phyloP scores from a whole-genome alignment of 1,140 invertebrate species.

The Lanistes nyassanus region DNA sequence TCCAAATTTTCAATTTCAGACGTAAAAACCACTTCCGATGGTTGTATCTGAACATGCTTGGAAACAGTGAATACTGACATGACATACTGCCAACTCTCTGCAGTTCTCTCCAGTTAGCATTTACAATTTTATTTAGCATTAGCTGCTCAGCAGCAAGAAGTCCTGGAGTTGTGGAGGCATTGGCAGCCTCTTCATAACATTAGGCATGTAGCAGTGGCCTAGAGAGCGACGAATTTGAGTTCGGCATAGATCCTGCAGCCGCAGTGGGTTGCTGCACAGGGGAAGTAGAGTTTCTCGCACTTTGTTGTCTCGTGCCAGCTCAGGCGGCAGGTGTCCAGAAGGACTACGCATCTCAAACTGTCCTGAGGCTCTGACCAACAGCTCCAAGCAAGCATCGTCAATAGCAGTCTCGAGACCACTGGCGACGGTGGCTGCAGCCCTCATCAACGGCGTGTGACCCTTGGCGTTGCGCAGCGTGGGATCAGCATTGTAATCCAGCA shows the following conservation, averaged over 20 bases:
- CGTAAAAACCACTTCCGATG: too few species aligned
- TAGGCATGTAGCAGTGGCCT: constrained; percentile 51
- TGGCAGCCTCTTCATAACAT: constrained; percentile 49
- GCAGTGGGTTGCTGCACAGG: constrained; percentile 43
- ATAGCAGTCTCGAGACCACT: constrained; percentile 52
- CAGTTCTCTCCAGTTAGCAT: not conserved
- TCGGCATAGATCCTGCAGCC: constrained; percentile 48
- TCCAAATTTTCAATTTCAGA: too few species aligned
- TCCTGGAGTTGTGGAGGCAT: constrained; percentile 49
- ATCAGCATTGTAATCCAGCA: constrained; percentile 77
- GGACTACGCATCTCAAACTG: constrained; percentile 53
- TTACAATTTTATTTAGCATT: not conserved
- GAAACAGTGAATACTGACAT: not conserved
- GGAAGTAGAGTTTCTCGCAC: constrained; percentile 48
- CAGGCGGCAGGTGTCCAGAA: constrained; percentile 39
- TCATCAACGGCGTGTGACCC: constrained; percentile 50
- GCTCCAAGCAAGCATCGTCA: constrained; percentile 57
- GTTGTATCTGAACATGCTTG: not conserved
- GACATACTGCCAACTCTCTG: not conserved
- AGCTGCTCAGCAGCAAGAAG: constrained; percentile 41
- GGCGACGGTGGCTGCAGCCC: constrained; percentile 45
- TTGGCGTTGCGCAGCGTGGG: constrained; percentile 62
- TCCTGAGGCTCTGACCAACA: constrained; percentile 56
- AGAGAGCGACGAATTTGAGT: constrained; percentile 45
- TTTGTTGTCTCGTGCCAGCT: constrained; percentile 50